Evolutionary conservation across 2,888 invertebrate species (phyloP).

Genomic region (Tetramorium bicarinatum): DNA sequence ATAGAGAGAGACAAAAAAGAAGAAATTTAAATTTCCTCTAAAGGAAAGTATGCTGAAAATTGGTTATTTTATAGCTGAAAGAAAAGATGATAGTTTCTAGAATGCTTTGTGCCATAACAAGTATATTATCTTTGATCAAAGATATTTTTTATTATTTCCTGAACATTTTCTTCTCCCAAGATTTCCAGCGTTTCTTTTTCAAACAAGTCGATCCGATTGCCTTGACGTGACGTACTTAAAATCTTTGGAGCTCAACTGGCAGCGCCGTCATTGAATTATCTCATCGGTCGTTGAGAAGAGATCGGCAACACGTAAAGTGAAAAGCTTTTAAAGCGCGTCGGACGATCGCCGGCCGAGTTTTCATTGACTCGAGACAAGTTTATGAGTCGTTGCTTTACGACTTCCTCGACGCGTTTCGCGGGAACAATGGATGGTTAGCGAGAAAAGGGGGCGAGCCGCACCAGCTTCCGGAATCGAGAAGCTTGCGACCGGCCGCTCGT

Average conservation of each 20-base stretch:
- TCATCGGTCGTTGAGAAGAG: constrained; percentile 34
- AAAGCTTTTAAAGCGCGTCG: constrained; percentile 55
- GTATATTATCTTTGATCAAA: background rate
- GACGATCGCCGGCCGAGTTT: constrained; percentile 22
- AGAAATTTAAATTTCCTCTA: background rate
- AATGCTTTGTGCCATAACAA: background rate
- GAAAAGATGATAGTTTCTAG: background rate
- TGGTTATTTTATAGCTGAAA: background rate
- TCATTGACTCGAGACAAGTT: constrained; percentile 55
- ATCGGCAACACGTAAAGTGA: constrained; percentile 50
- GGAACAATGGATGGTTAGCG: constrained; percentile 39
- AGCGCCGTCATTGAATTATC: constrained; percentile 49
- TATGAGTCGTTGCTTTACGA: constrained; percentile 50
- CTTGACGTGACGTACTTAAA: background rate
- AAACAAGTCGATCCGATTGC: constrained; percentile 19
- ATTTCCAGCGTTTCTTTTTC: background rate
- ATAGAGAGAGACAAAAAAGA: background rate
- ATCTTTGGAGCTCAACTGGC: constrained; percentile 37
- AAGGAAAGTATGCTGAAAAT: constrained; percentile 4
- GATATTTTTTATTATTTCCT: background rate
- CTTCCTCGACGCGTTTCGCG: constrained; percentile 32
- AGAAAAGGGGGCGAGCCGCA: constrained; percentile 22
- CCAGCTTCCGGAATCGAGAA: constrained; percentile 37
- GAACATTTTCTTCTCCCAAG: background rate
- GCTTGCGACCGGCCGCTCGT: constrained; percentile 23